Evolutionary conservation across 2,797 vertebrate genomes (phyloP).

Genomic region (Sebastes hopkinsi): DNA sequence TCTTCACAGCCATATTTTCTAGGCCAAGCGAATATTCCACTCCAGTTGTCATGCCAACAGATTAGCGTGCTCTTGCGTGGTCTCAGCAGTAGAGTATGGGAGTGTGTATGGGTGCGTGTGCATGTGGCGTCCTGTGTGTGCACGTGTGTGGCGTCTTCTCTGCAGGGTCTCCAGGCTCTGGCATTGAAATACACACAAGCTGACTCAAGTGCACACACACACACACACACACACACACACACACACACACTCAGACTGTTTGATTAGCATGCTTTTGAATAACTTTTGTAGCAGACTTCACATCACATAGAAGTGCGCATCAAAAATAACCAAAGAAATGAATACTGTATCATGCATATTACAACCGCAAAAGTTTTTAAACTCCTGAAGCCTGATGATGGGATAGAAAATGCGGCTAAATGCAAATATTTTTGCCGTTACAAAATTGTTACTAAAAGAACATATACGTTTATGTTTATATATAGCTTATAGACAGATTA

Average conservation of each 20-base stretch:
- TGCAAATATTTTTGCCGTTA: neutral
- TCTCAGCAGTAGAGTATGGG: conserved; percentile 35
- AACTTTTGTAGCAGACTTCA: neutral
- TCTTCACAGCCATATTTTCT: conserved; percentile 78
- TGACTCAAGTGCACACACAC: conserved; percentile 3
- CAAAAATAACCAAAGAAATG: neutral
- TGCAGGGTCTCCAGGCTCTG: conserved; percentile 38
- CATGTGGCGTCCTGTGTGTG: neutral
- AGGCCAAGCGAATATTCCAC: conserved; percentile 77
- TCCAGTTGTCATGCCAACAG: conserved; percentile 81
- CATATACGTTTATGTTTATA: neutral
- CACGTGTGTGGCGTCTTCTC: conserved; percentile 17
- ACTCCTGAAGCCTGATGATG: neutral
- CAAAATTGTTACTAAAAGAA: neutral
- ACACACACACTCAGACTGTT: neutral
- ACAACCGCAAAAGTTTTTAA: neutral
- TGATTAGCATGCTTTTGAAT: conserved; percentile 22
- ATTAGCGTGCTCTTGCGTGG: conserved; percentile 72
- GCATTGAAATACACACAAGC: conserved; percentile 26
- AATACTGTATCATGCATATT: neutral
- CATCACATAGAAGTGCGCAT: neutral
- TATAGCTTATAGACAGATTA: neutral
- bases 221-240: neutral
- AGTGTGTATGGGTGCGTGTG: neutral
- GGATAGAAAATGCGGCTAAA: neutral